Evolutionary conservation across 2,797 vertebrate genomes (phyloP).

Genomic region (Manis pentadactyla): DNA sequence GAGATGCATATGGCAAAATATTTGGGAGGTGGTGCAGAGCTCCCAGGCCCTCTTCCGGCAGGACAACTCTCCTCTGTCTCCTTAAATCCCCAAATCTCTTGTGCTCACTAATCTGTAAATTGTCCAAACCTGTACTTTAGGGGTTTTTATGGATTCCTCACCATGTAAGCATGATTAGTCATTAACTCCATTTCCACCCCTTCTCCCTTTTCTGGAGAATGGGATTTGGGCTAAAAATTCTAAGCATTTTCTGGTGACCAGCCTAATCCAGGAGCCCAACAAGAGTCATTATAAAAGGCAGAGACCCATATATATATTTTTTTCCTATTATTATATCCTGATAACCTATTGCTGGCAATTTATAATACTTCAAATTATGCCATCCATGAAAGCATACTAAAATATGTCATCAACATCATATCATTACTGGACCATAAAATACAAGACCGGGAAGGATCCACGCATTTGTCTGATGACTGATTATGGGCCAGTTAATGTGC

Average conservation of each 20-base stretch:
- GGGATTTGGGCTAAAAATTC: background rate
- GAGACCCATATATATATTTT: background rate
- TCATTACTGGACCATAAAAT: background rate
- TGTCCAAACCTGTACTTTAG: background rate
- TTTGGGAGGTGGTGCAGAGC: background rate
- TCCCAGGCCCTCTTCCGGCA: background rate
- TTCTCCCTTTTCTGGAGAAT: background rate
- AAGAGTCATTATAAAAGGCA: background rate
- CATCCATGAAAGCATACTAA: background rate
- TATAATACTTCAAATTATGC: background rate
- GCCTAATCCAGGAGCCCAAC: background rate
- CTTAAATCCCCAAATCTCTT: too few species aligned
- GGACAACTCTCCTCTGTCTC: background rate
- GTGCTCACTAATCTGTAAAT: background rate
- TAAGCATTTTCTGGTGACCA: background rate
- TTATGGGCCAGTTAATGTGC: background rate
- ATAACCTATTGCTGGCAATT: background rate
- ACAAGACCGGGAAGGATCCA: background rate
- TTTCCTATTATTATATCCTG: background rate
- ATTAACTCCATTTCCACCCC: background rate
- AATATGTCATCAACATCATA: background rate
- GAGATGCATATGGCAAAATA: background rate
- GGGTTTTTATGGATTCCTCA: background rate
- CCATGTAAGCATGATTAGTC: background rate
- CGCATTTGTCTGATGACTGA: background rate